Conservation (phyloP, 2,888 invertebrate species). For the Baccha elongata region DNA sequence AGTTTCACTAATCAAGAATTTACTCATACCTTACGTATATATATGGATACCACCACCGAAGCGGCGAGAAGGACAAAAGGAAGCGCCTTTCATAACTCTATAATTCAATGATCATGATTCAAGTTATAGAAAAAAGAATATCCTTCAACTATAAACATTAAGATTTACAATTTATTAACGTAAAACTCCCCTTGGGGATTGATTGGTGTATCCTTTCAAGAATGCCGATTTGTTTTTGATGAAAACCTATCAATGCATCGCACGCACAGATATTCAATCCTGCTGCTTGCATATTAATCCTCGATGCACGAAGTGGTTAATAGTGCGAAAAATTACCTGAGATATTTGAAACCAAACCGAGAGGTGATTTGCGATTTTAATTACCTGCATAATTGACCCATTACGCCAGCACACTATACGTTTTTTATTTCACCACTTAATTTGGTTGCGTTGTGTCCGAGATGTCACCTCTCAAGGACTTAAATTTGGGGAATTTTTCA, state of each 20-base stretch:
- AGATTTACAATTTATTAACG: slow-evolving; percentile 64
- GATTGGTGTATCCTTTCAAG: slow-evolving; percentile 58
- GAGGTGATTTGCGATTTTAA: slow-evolving; percentile 66
- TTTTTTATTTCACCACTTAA: not conserved
- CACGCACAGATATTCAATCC: slow-evolving; percentile 7
- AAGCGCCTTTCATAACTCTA: slow-evolving; percentile 70
- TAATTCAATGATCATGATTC: slow-evolving; percentile 55
- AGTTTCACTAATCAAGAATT: slow-evolving; percentile 61
- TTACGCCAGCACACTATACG: slow-evolving; percentile 43
- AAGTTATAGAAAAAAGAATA: slow-evolving; percentile 34
- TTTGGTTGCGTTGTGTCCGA: slow-evolving; percentile 10
- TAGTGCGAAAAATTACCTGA: slow-evolving; percentile 62
- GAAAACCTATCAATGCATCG: slow-evolving; percentile 51
- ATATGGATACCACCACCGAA: slow-evolving; percentile 44
- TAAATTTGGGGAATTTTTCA: slow-evolving; percentile 78
- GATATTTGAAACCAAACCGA: slow-evolving; percentile 62
- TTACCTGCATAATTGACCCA: slow-evolving; percentile 70
- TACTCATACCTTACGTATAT: slow-evolving; percentile 2
- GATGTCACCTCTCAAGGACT: slow-evolving; percentile 61
- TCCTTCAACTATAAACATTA: slow-evolving; percentile 64
- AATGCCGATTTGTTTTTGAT: slow-evolving; percentile 60
- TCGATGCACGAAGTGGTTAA: slow-evolving; percentile 53
- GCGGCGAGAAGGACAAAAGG: slow-evolving; percentile 61
- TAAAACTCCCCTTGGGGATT: slow-evolving; percentile 64
- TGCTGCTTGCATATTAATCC: slow-evolving; percentile 26